Conservation (phyloP, 2,113 vertebrate genomes). For the Dipodomys stephensi region DNA sequence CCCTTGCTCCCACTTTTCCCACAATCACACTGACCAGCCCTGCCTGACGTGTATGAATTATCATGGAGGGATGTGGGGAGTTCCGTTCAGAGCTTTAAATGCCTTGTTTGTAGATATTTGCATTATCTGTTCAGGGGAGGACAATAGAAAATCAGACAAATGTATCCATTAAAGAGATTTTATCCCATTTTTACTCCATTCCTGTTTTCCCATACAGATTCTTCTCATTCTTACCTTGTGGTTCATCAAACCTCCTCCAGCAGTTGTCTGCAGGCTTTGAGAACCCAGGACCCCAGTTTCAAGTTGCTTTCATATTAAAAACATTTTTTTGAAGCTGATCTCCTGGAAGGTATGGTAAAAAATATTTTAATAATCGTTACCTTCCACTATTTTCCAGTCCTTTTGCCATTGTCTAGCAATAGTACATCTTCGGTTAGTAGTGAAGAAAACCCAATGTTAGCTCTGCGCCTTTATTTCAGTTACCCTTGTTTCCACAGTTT, state of each 20-base stretch:
- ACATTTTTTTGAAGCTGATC: neutral
- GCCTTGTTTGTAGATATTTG: neutral
- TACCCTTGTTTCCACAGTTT: neutral
- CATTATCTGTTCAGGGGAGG: neutral
- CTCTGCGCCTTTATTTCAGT: neutral
- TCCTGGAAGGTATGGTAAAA: slow-evolving; percentile 54
- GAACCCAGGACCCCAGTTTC: neutral
- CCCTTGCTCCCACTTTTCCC: neutral
- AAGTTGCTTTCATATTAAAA: neutral
- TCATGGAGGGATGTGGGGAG: neutral
- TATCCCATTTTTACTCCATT: neutral
- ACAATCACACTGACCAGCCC: neutral
- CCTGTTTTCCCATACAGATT: neutral
- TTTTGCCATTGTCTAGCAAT: neutral
- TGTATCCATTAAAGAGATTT: neutral
- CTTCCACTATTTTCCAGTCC: neutral
- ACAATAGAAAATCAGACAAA: neutral
- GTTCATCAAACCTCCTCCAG: slow-evolving; percentile 6
- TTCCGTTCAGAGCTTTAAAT: slow-evolving; percentile 20
- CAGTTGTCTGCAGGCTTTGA: neutral
- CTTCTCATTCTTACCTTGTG: neutral
- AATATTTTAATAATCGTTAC: neutral
- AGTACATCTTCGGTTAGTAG: neutral
- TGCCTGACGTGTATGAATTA: neutral
- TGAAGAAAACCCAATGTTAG: neutral